Evolutionary conservation across 2,797 vertebrate genomes (phyloP).

Genomic region (Chrysocyon brachyurus): DNA sequence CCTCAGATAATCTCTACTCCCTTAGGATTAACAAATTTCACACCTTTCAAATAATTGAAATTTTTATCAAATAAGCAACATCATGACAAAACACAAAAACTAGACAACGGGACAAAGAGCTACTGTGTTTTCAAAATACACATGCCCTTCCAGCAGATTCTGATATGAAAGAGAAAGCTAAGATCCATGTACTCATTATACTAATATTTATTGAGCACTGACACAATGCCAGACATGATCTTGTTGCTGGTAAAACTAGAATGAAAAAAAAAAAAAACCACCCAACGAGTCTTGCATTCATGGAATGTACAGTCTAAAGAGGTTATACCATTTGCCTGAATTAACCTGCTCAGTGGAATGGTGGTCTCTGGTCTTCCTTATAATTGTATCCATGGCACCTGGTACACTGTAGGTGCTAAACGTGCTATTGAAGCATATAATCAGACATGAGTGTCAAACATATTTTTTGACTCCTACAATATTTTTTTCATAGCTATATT

Average conservation of each 20-base stretch:
- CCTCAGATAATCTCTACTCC: background rate
- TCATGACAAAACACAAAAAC: constrained; percentile 15
- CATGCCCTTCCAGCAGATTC: background rate
- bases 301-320: background rate
- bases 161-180: background rate
- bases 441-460: constrained; percentile 6
- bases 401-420: background rate
- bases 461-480: constrained; percentile 24
- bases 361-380: background rate
- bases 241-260: constrained; percentile 6
- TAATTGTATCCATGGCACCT: background rate
- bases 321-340: background rate
- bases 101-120: background rate
- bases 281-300: background rate
- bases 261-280: background rate
- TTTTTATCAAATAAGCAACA: background rate
- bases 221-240: background rate
- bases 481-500: background rate
- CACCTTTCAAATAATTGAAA: background rate
- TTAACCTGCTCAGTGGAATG: background rate
- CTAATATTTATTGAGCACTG: background rate
- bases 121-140: constrained; percentile 20
- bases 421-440: background rate
- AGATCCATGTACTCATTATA: background rate
- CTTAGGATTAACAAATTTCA: background rate